Base-by-base conservation (phyloP, 2,113 vertebrate species). In the Tympanuchus pallidicinctus region DNA sequence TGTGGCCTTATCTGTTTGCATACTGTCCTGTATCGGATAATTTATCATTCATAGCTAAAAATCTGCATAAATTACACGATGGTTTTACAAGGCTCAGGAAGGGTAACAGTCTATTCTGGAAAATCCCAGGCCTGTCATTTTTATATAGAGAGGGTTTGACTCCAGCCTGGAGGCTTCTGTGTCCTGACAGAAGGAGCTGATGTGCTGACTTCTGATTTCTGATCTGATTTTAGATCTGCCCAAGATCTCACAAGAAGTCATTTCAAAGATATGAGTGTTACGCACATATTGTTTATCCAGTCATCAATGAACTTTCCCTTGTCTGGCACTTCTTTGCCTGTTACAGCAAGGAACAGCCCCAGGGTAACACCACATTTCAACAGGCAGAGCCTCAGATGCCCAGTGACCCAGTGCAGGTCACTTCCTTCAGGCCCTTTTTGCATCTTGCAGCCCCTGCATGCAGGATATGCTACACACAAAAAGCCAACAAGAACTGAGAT, bases 331-430 rank as follows among this genome's bases (percentile, higher is more conserved):
- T 61, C 54, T 83, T 88, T 28, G 30, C 17, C 66, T 32, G 11
- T 42, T 67, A 56, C 20, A 17, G 17, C 56, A 48, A 50, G 67
- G 63, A 57, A 25, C 47, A 88, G 60, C 47, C n/a, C 13, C 25
- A 15, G 73, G 25, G 30, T 54, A 66, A 52, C 19, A 60, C 16
- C 43, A 6, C 1, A 0, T 67, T 42, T 67, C 60, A 36, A 32
- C 10, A 22, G n/a, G 84, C 52, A 47, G n/a, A 3, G 1, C 36
- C 50, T 45, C 16, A 36, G 47, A 54, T 4, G 20, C n/a, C 45
- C 60, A 16, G 45, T 0, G 5, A 36, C 38, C 17, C 0, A 0
- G 34, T 18, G 15, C 11, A 32, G 54, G 21, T 57, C 52, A 9
- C n/a, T 42, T 30, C 3, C 1, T 34, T 52, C 28, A 22, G 38